These are phyloP conservation scores for Limnephilus auricula DNA, from an alignment of 2,888 invertebrate species.

Conservation along the genomic window DNA sequence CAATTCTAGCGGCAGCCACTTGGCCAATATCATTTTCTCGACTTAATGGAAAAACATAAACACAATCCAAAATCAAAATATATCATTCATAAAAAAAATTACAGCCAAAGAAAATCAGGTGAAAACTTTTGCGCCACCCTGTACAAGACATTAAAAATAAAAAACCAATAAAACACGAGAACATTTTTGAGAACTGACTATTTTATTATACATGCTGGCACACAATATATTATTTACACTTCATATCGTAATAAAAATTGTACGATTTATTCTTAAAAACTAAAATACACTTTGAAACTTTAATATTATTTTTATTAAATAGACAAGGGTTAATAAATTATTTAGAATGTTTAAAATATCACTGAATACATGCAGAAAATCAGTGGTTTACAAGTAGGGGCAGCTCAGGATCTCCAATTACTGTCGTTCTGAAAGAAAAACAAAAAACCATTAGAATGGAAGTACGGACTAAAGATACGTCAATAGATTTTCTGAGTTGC, in stretches of 20 bases:
- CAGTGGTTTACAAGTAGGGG: slow-evolving; percentile 61
- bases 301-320: slow-evolving; percentile 25
- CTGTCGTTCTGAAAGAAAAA: slow-evolving; percentile 70
- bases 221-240: slow-evolving; percentile 58
- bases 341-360: slow-evolving; percentile 37
- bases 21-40: too few species aligned
- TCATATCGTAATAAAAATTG: slow-evolving; percentile 30
- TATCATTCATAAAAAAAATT: too few species aligned
- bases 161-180: background rate
- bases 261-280: slow-evolving; percentile 39
- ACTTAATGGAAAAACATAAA: too few species aligned
- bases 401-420: slow-evolving; percentile 65
- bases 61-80: too few species aligned
- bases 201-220: slow-evolving; percentile 60
- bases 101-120: too few species aligned
- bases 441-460: background rate
- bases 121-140: too few species aligned
- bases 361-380: slow-evolving; percentile 37
- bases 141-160: background rate
- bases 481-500: background rate
- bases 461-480: background rate
- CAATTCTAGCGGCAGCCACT: too few species aligned
- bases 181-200: slow-evolving; percentile 13
- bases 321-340: slow-evolving; percentile 23
- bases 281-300: slow-evolving; percentile 13